Evolutionary conservation across 2,113 vertebrate species (phyloP), one percentile per base, ranked within the genome.

Genomic region (Chaetodon auriga): DNA sequence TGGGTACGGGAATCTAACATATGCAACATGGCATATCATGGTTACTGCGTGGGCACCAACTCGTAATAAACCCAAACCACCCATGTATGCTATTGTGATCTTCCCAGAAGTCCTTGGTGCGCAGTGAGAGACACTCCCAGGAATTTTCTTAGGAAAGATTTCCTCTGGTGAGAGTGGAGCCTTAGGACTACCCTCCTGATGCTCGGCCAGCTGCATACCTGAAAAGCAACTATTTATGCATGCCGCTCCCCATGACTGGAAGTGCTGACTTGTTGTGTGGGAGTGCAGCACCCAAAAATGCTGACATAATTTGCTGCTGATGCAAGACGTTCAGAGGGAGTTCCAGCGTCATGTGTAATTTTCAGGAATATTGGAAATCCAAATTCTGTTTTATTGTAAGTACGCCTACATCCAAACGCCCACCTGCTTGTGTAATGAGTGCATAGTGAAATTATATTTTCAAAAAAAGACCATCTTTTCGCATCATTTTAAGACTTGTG

Each of bases 121-220:
- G 3, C n/a, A 10, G 14, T 21, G 35, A 49, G 36, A 86, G 89
- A 68, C 87, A 92, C 89, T 87, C 92, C 90, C 68, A 78, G 48
- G 74, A 14, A 75, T 72, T 80, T 72, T 10, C 75, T 72, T 23
- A 25, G 61, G 4, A 63, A 65, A 71, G n/a, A 55, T 63, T 86
- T 75, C 74, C 58, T 57, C 16, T 13, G 25, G 48, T 64, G 61
- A 71, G 35, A 76, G 53, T 66, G 48, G 21, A 25, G 73, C 30
- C 36, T n/a, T 13, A 61, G 55, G 68, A 77, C 75, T 62, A 61
- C 65, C 77, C 57, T 65, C 12, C 49, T 76, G 48, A 78, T 85
- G 75, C 21, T 65, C 1, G 0, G 68, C 84, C 80, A 57, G 68
- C 71, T 80, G 83, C 91, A 92, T 93, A 93, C 90, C 94, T 90